Conservation (phyloP, 2,888 invertebrate species). For the Zygaena filipendulae region DNA sequence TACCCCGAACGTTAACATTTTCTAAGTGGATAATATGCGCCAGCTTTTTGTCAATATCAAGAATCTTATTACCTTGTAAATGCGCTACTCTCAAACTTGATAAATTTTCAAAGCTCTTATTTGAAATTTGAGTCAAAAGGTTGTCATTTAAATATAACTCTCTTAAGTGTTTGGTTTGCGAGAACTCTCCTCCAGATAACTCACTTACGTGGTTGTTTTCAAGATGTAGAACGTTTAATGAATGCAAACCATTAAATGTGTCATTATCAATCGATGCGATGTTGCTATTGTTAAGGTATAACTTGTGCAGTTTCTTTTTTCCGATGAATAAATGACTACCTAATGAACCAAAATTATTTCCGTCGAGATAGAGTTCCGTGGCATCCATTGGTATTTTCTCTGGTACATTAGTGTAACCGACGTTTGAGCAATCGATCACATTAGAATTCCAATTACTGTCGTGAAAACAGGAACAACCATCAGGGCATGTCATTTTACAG, state of each 20-base stretch:
- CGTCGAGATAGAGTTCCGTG: slow-evolving; percentile 86
- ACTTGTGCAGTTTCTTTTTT: slow-evolving; percentile 80
- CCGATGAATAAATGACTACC: slow-evolving; percentile 87
- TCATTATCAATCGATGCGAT: slow-evolving; percentile 79
- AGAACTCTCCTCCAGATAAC: slow-evolving; percentile 81
- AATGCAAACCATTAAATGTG: slow-evolving; percentile 81
- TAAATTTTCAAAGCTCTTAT: slow-evolving; percentile 79
- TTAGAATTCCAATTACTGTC: slow-evolving; percentile 87
- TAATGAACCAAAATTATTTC: slow-evolving; percentile 79
- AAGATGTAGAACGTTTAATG: slow-evolving; percentile 78
- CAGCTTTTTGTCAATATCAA: slow-evolving; percentile 75
- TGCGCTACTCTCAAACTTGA: slow-evolving; percentile 76
- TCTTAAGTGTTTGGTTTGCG: slow-evolving; percentile 78
- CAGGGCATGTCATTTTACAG: slow-evolving; percentile 89
- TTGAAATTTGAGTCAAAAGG: slow-evolving; percentile 75
- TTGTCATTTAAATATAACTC: slow-evolving; percentile 86
- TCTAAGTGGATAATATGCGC: slow-evolving; percentile 70
- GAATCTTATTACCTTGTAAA: slow-evolving; percentile 80
- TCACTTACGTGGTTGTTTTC: slow-evolving; percentile 79
- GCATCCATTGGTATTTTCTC: slow-evolving; percentile 89
- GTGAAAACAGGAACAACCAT: slow-evolving; percentile 85
- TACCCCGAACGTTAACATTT: slow-evolving; percentile 75
- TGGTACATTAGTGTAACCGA: slow-evolving; percentile 77
- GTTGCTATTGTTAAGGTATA: slow-evolving; percentile 82
- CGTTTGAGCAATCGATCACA: slow-evolving; percentile 83